Evolutionary conservation across 2,797 vertebrate species (phyloP).

Genomic region (Lithobates pipiens): DNA sequence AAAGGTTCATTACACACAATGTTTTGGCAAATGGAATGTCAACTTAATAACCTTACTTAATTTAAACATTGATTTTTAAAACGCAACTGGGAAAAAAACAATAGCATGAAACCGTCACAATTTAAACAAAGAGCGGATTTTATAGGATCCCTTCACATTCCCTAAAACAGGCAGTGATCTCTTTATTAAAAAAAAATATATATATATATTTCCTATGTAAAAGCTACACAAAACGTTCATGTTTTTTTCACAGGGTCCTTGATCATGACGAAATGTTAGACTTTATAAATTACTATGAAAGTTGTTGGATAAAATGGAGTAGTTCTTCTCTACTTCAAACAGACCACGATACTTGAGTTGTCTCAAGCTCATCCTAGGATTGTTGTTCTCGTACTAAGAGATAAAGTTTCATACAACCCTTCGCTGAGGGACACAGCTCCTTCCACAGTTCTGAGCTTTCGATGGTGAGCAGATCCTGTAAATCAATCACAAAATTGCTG

Average conservation of each 20-base stretch:
- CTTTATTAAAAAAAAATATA: conserved; percentile 19
- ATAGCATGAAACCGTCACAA: too few relatives aligned
- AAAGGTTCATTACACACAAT: too few relatives aligned
- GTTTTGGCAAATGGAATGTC: too few relatives aligned
- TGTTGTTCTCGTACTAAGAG: conserved; percentile 72
- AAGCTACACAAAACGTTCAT: neutral
- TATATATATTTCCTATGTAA: neutral
- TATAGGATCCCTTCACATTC: too few relatives aligned
- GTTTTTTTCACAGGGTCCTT: neutral
- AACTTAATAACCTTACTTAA: too few relatives aligned
- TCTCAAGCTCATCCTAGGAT: neutral
- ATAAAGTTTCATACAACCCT: conserved; percentile 87
- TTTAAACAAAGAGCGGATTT: too few relatives aligned
- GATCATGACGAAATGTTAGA: neutral
- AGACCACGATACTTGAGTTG: neutral
- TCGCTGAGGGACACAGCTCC: conserved; percentile 89
- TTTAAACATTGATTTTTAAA: too few relatives aligned
- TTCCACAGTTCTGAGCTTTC: conserved; percentile 79
- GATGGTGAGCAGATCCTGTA: conserved; percentile 79
- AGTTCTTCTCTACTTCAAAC: neutral
- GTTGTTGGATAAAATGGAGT: neutral
- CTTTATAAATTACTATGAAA: neutral
- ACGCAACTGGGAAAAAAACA: too few relatives aligned
- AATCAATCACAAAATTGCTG: neutral
- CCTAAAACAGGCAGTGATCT: too few relatives aligned